Conservation (phyloP, 2,888 invertebrate species). For the Lagria hirta region DNA sequence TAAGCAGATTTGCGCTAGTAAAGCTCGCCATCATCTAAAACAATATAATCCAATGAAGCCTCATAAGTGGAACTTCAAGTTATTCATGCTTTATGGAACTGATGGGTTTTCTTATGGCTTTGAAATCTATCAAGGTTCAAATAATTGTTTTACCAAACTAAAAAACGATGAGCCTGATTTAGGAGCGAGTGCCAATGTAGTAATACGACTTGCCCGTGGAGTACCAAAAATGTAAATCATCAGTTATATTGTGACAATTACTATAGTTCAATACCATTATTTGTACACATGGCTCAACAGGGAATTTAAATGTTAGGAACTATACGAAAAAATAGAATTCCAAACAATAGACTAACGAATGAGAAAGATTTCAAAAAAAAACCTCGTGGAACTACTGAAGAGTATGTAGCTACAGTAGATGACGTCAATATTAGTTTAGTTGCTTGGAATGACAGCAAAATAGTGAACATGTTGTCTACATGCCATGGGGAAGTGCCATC, state of each 20-base stretch:
- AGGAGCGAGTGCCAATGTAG: slow-evolving; percentile 42
- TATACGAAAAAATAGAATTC: slow-evolving; percentile 39
- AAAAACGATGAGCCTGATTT: slow-evolving; percentile 38
- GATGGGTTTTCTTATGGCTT: slow-evolving; percentile 41
- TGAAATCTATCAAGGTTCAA: slow-evolving; percentile 41
- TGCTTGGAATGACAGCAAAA: slow-evolving; percentile 6
- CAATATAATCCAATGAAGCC: slow-evolving; percentile 46
- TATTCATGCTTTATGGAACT: slow-evolving; percentile 37
- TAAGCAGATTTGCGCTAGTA: slow-evolving; percentile 36
- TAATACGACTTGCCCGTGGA: slow-evolving; percentile 40
- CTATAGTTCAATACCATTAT: slow-evolving; percentile 36
- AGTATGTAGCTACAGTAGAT: slow-evolving; percentile 1
- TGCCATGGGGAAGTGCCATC: slow-evolving; percentile 22
- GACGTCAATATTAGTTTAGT: slow-evolving; percentile 2
- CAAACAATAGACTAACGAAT: slow-evolving; percentile 31
- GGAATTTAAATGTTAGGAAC: slow-evolving; percentile 43
- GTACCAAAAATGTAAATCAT: slow-evolving; percentile 41
- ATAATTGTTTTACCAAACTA: slow-evolving; percentile 27
- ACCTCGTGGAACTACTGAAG: not conserved
- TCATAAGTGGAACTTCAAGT: slow-evolving; percentile 43
- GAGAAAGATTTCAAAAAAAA: slow-evolving; percentile 1
- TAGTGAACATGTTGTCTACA: slow-evolving; percentile 19
- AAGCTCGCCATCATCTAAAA: slow-evolving; percentile 33
- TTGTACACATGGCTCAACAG: slow-evolving; percentile 35
- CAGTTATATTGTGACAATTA: slow-evolving; percentile 45